Evolutionary conservation across 2,888 invertebrate genomes (phyloP), one percentile per base, ranked within the genome.

Genomic region (Lagria hirta): DNA sequence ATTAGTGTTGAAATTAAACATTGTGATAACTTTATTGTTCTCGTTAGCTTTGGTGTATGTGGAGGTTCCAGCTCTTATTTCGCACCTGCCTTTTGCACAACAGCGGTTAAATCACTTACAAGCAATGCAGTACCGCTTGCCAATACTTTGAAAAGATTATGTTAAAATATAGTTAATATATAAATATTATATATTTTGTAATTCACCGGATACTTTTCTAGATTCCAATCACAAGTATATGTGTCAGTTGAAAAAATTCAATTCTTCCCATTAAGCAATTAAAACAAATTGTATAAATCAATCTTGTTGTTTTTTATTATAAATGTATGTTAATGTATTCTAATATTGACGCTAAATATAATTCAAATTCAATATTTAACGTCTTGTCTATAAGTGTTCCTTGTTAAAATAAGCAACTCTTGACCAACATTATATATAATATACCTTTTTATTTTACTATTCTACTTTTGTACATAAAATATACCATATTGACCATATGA

Each of bases 221-320:
- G 60, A 62, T 58, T 63, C 54, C 60, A 58, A 57, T 63, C 61
- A 62, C 62, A 59, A 60, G 58, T 63, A 61, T 61, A 57, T 64
- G 59, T 63, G 63, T 63, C 62, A 55, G 61, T 61, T 63, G 58
- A 61, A 53, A 57, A 52, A n/a, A n/a, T n/a, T n/a, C n/a, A n/a
- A 62, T 62, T 58, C 61, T 65, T 65, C 64, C 62, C 60, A 58
- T 59, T 62, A 59, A 63, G 57, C 60, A 62, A 62, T 60, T 62
- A 51, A 62, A 49, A 32, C 58, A 58, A 64, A 57, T 65, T 66
- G 65, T 66, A 66, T 63, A 65, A 66, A 66, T 62, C 62, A 61
- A 65, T 64, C 67, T 67, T 66, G 65, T 66, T 68, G 65, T 66
- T 68, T 68, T 65, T 68, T 66, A 66, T 65, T 65, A 66, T 67